Base-by-base conservation (phyloP, 2,888 invertebrate genomes). In the Tetragonula carbonaria region DNA sequence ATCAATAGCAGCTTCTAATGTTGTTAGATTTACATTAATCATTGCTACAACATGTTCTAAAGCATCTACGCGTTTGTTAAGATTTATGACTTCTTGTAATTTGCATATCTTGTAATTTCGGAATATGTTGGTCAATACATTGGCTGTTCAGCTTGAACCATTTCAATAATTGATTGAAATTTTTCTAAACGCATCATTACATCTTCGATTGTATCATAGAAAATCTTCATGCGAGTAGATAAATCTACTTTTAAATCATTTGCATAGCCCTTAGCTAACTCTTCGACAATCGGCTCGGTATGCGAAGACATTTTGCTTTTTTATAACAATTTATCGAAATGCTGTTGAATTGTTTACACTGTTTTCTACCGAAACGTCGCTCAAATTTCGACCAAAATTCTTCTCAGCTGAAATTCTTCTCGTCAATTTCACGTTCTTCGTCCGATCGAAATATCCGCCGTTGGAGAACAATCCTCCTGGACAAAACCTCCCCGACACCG, bases 181-280 rank as follows among this genome's bases (percentile, higher is more conserved):
- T 95, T 95, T 87, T 95, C 95, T 28, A 95, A 88, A n/a, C 95
- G 91, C 74, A 93, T 93, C 88, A 95, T 92, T 90, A 95, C 94
- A 83, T 95, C 95, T 72, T 95, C 95, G 28, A 95, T 91, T 2
- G 92, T 90, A 45, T 94, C 93, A 50, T 93, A 92, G 53, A 94
- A 91, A 74, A 87, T 90, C 85, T 91, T 92, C 79, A 94, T 88
- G 89, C 94, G 92, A 82, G 83, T 86, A 1, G 91, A 86, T 76
- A 94, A 87, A 78, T 93, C 92, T 16, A 94, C 84, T 86, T 92
- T 92, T 13, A 92, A 88, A 73, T 93, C 94, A 62, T 89, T 90
- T 3, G 92, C 90, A 80, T 94, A 95, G 78, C 94, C 93, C 66
- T 90, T 92, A 3, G 93, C 93, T 50, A 93, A 87, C 87, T 95